These are phyloP conservation scores for Umimayanthus chanpuru DNA, from an alignment of 92 coral and sea anemone species.

Conservation along the genomic window DNA sequence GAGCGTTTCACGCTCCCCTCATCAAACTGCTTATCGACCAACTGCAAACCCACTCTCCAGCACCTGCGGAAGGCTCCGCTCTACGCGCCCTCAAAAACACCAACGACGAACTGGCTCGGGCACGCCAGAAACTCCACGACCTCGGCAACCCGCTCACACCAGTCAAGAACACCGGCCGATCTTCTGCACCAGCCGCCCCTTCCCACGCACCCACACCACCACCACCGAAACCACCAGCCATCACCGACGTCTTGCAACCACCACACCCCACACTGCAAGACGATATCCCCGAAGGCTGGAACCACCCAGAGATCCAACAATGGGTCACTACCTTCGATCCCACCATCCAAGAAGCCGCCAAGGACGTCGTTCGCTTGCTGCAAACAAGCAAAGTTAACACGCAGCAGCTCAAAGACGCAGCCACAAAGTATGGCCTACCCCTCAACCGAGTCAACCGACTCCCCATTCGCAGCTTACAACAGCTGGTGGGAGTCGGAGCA, in stretches of 20 bases:
- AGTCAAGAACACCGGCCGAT: conserved; percentile 1
- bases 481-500: conserved; percentile 1
- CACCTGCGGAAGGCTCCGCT: neutral
- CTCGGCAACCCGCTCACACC: conserved; percentile 3
- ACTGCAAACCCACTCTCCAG: too few relatives aligned
- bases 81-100: conserved; percentile 7
- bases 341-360: neutral
- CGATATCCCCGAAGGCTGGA: conserved; percentile 3
- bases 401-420: conserved; percentile 9
- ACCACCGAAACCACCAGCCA: conserved; percentile 2
- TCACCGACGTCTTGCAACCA: conserved; percentile 5
- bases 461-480: conserved; percentile 10
- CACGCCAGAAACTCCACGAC: conserved; percentile 1
- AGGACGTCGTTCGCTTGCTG: neutral
- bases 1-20: too few relatives aligned
- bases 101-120: conserved; percentile 12
- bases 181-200: conserved; percentile 1
- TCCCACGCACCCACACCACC: neutral
- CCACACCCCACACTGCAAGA: neutral
- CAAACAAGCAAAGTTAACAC: neutral
- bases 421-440: conserved; percentile 11
- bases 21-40: too few relatives aligned
- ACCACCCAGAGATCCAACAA: conserved; percentile 2
- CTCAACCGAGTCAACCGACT: neutral
- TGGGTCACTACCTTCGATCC: conserved; percentile 1